Conservation (phyloP, 1,140 invertebrate genomes). For the Globodera ellingtonae region DNA sequence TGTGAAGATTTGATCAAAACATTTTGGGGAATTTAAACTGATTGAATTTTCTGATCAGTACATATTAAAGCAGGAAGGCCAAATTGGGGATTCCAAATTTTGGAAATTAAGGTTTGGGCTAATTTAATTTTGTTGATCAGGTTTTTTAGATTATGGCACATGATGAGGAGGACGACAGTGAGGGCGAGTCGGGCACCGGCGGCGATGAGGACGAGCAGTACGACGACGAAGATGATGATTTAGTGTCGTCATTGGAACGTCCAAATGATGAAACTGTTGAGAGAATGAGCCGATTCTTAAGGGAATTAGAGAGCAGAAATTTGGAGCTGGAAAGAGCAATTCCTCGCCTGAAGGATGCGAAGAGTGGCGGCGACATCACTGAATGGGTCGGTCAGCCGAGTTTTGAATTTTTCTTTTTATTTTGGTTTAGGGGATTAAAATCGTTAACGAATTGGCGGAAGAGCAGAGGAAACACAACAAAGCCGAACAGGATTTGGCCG, state of each 20-base stretch:
- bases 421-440: background rate
- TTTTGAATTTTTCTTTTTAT: background rate
- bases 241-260: no score
- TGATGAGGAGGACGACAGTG: background rate
- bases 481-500: background rate
- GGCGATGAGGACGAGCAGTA: background rate
- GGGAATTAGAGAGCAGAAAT: conserved; percentile 14
- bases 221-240: background rate
- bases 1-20: background rate
- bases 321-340: conserved; percentile 7
- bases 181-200: background rate
- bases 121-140: no score
- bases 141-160: background rate
- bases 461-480: conserved; percentile 1
- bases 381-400: background rate
- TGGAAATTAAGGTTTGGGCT: no score
- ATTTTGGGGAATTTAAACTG: background rate
- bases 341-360: conserved; percentile 1
- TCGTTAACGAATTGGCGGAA: conserved; percentile 10
- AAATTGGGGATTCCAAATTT: no score
- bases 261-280: no score
- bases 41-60: no score
- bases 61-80: no score
- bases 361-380: background rate
- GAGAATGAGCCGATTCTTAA: background rate